Base-by-base conservation (phyloP, 2,888 invertebrate genomes). In the Zele albiditarsus region DNA sequence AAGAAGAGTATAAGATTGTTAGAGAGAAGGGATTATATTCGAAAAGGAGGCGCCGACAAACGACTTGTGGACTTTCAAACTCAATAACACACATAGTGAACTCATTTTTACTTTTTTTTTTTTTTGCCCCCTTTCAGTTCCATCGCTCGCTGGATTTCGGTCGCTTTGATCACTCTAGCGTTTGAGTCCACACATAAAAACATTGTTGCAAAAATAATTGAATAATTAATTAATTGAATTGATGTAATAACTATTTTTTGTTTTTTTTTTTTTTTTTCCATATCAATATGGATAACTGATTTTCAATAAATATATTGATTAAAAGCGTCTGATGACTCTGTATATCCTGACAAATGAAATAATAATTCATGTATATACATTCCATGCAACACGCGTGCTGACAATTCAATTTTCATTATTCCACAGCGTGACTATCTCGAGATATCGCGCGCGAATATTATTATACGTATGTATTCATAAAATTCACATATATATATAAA, bases 351-450 rank as follows among this genome's bases (percentile, higher is more conserved):
- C n/a, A n/a, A 23, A 60, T 60, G 27, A 12, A 31, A n/a, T 28
- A 27, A 31, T 58, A 12, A 33, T 25, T 38, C 14, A 20, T n/a
- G 2, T 38, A 3, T 38, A 3, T 42, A 38, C 25, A 67, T 67
- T 27, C 57, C 16, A 38, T 53, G 38, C 20, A 31, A 31, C 33
- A 74, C 73, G 63, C 71, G 63, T 62, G 28, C 73, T 77, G 80
- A 80, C 78, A 78, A 78, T 76, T 80, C 72, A 77, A 80, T 78
- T 78, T 80, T 77, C 71, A 76, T 75, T 72, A 76, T 73, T 69
- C 70, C 38, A 72, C 73, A 63, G 72, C 75, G 74, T 80, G 78
- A 77, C 80, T 78, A 78, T 80, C 80, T 62, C 25, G 31, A 58
- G 65, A 63, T 74, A 78, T 78, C 71, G 62, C 78, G 68, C 78